Percentiles rank a stretch among this genome's conserved stretches.
Evolutionary conservation across 2,113 vertebrate genomes (phyloP).

Genomic region (Notarius lentiginosus): DNA sequence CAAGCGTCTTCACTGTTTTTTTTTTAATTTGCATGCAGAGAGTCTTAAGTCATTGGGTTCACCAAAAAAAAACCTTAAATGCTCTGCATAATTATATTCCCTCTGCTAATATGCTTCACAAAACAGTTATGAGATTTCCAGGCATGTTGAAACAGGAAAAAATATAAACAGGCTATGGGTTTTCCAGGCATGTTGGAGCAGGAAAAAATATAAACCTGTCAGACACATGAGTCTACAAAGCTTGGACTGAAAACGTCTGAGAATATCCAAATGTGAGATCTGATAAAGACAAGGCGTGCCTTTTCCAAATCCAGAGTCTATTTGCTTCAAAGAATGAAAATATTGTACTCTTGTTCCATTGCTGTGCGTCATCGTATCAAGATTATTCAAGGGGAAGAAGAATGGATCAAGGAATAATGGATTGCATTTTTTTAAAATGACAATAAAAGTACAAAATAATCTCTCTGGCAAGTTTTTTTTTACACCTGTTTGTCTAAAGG

Average conservation of each 20-base stretch:
- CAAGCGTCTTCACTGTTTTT: background rate
- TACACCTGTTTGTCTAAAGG: background rate
- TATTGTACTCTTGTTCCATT: background rate
- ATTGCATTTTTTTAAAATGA: background rate
- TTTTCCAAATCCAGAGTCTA: background rate
- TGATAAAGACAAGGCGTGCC: background rate
- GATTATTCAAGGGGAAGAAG: background rate
- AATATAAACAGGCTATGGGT: background rate
- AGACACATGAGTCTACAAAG: background rate
- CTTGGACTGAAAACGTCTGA: background rate
- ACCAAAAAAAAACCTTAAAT: background rate
- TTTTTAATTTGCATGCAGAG: no score
- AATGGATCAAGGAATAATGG: background rate
- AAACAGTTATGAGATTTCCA: background rate
- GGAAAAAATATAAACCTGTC: no score
- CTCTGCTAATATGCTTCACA: background rate
- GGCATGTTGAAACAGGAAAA: background rate
- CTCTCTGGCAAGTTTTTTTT: background rate
- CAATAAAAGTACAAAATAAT: background rate
- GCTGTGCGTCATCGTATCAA: background rate
- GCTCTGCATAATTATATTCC: background rate
- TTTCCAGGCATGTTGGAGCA: background rate
- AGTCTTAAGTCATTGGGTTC: background rate
- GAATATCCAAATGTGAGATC: background rate
- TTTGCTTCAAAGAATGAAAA: background rate